Conservation (phyloP, 2,797 vertebrate species). For the Trichosurus vulpecula region DNA sequence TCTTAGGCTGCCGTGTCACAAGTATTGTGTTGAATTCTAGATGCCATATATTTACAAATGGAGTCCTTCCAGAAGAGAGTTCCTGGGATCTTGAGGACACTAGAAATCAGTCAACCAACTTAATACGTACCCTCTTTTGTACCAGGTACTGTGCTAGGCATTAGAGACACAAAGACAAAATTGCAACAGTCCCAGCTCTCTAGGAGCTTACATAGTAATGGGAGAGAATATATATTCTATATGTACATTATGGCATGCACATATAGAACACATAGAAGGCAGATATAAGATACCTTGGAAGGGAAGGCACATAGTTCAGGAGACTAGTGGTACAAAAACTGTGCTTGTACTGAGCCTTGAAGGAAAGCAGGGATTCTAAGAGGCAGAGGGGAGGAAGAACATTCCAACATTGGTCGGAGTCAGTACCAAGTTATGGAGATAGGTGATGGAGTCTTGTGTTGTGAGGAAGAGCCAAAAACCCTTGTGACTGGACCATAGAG, state of each 20-base stretch:
- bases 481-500: not conserved
- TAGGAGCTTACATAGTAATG: not conserved
- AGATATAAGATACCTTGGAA: not conserved
- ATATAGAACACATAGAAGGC: not conserved
- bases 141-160: not conserved
- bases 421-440: not conserved
- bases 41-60: not conserved
- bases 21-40: not conserved
- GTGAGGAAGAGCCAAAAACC: not conserved
- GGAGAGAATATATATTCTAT: not conserved
- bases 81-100: not conserved
- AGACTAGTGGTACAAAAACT: not conserved
- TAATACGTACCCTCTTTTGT: not conserved
- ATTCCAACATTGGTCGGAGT: not conserved
- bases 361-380: not conserved
- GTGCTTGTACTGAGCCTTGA: not conserved
- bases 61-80: not conserved
- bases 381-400: not conserved
- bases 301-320: not conserved
- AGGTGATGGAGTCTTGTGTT: not conserved
- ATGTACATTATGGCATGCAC: not conserved
- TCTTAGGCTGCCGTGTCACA: not conserved
- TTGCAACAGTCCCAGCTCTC: not conserved
- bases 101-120: not conserved
- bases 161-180: not conserved